Conservation (phyloP, 2,113 vertebrate genomes). For the Herpetotheres cachinnans region DNA sequence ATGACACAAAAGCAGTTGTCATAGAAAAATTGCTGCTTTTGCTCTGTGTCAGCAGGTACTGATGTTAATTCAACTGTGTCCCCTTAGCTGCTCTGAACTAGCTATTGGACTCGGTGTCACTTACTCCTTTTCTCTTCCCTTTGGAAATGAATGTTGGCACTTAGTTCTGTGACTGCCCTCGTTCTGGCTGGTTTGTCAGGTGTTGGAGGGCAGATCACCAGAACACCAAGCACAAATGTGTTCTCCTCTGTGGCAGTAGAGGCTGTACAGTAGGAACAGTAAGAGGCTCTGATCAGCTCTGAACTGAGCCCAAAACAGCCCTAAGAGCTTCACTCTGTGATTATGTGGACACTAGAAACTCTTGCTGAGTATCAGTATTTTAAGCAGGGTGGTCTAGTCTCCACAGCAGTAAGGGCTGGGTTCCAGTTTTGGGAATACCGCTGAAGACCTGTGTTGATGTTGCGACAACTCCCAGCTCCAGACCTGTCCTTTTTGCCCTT, state of each 20-base stretch:
- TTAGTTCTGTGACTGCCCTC: background rate
- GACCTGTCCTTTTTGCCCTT: background rate
- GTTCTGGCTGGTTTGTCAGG: background rate
- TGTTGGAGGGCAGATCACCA: background rate
- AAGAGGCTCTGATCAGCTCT: background rate
- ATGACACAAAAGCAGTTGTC: background rate
- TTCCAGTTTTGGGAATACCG: background rate
- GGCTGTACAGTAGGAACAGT: background rate
- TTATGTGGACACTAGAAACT: background rate
- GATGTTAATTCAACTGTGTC: background rate
- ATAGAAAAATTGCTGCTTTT: background rate
- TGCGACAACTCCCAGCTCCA: background rate
- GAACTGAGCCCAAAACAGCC: background rate
- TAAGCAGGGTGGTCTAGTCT: background rate
- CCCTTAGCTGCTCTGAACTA: background rate
- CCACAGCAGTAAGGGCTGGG: background rate
- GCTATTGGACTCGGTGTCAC: background rate
- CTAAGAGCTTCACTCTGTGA: background rate
- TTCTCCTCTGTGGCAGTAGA: background rate
- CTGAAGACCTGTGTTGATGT: background rate
- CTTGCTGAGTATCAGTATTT: background rate
- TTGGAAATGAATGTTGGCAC: background rate
- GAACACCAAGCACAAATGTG: background rate
- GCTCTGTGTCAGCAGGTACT: background rate
- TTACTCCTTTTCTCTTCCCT: background rate